phyloP scores from a whole-genome alignment of 2,797 vertebrate species.

The Coracias cyanogaster region DNA sequence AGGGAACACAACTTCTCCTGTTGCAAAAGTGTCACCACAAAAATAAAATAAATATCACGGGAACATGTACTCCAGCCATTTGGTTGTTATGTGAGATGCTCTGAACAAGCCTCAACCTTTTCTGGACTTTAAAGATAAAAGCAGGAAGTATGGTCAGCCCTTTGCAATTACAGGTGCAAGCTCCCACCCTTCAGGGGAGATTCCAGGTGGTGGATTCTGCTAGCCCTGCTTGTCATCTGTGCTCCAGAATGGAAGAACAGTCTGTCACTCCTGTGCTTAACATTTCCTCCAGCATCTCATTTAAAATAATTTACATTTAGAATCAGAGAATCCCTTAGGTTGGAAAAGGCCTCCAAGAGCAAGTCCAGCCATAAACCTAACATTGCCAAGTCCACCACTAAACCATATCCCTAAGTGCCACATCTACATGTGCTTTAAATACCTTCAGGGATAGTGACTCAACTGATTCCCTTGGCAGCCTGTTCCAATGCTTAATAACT shows the following conservation, averaged over 20 bases:
- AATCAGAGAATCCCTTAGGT: not conserved
- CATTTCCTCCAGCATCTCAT: not conserved
- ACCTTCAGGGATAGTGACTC: not conserved
- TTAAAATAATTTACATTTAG: not conserved
- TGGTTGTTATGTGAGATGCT: not conserved
- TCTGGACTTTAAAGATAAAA: not conserved
- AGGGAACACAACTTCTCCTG: not conserved
- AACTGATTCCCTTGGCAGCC: not conserved
- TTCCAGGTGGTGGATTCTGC: not conserved
- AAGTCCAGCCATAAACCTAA: not conserved
- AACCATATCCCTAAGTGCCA: not conserved
- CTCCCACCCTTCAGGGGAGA: not conserved
- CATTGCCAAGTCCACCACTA: not conserved
- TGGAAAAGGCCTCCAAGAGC: not conserved
- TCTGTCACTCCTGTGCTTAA: not conserved
- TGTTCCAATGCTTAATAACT: not conserved
- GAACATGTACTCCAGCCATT: not conserved
- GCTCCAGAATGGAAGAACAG: not conserved
- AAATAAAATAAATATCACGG: not conserved
- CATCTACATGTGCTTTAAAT: not conserved
- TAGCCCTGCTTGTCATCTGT: not conserved
- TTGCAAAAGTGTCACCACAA: not conserved
- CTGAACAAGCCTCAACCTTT: not conserved
- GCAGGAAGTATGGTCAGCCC: not conserved
- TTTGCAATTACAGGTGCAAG: not conserved